Conservation (phyloP, 23 tunicate genomes). For the Halocynthia aurantium region DNA sequence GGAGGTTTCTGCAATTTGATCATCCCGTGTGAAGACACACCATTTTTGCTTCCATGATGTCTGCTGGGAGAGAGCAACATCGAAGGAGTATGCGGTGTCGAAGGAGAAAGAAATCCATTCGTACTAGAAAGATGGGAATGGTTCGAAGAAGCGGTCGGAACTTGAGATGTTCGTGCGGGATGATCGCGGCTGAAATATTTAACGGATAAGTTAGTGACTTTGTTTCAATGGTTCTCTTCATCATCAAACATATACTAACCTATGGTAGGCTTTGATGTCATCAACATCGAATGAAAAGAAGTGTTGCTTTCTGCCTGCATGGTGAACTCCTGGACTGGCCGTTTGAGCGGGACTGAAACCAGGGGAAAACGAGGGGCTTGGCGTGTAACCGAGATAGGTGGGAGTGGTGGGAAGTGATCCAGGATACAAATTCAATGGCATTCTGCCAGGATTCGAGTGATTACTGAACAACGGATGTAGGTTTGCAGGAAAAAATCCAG, state of each 20-base stretch:
- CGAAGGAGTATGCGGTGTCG: constrained; percentile 80
- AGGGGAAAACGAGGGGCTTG: constrained; percentile 88
- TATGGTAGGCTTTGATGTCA: constrained; percentile 91
- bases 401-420: constrained; percentile 98
- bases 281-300: constrained; percentile 84
- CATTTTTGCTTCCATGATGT: constrained; percentile 9
- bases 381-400: constrained; percentile 67
- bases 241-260: constrained; percentile 39
- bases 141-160: constrained; percentile 9
- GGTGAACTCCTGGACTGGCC: constrained; percentile 79
- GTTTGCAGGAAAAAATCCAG: constrained; percentile 12
- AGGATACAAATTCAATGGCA: constrained; percentile 81
- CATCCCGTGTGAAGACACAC: constrained; percentile 1
- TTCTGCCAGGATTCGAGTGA: constrained; percentile 7
- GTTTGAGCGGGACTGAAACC: constrained; percentile 75
- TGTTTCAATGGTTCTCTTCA: background rate
- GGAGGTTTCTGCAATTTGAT: constrained; percentile 83
- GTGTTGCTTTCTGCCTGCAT: constrained; percentile 28
- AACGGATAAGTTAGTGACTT: background rate
- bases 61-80: constrained; percentile 68
- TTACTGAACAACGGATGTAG: background rate
- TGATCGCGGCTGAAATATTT: background rate
- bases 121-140: background rate
- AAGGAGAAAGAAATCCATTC: constrained; percentile 61
- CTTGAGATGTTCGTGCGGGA: background rate